Conservation (phyloP, 2,113 vertebrate species). For the Anguilla japonica region DNA sequence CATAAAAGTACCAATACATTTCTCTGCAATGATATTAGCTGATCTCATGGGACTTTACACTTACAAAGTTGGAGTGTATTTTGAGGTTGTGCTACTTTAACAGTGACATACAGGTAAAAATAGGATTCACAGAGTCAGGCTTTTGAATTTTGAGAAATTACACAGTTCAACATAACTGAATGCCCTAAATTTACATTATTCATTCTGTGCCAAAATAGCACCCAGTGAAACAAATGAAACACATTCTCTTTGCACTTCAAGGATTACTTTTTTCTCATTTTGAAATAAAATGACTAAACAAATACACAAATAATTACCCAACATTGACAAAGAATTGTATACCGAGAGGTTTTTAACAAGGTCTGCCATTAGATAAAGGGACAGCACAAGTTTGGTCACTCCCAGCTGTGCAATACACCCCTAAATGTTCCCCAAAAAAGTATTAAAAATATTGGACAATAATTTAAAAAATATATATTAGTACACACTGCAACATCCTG, state of each 20-base stretch:
- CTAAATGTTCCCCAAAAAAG: too few species aligned
- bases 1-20: neutral
- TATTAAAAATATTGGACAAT: too few species aligned
- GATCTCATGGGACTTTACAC: neutral
- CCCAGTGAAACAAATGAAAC: constrained; percentile 22
- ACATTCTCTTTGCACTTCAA: constrained; percentile 22
- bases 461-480: too few species aligned
- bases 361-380: too few species aligned
- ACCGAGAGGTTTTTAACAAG: too few species aligned
- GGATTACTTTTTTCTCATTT: neutral
- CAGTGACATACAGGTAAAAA: constrained; percentile 11
- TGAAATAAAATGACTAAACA: neutral
- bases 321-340: neutral
- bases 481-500: too few species aligned
- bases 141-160: constrained; percentile 13
- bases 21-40: neutral
- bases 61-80: neutral
- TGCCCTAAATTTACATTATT: neutral
- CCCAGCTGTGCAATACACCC: too few species aligned
- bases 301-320: neutral
- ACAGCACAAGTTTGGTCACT: too few species aligned
- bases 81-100: constrained; percentile 13
- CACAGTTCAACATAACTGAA: neutral
- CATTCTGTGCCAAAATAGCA: neutral
- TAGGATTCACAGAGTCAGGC: neutral